Base-by-base conservation (phyloP, 2,113 vertebrate genomes). In the Polyodon spathula region DNA sequence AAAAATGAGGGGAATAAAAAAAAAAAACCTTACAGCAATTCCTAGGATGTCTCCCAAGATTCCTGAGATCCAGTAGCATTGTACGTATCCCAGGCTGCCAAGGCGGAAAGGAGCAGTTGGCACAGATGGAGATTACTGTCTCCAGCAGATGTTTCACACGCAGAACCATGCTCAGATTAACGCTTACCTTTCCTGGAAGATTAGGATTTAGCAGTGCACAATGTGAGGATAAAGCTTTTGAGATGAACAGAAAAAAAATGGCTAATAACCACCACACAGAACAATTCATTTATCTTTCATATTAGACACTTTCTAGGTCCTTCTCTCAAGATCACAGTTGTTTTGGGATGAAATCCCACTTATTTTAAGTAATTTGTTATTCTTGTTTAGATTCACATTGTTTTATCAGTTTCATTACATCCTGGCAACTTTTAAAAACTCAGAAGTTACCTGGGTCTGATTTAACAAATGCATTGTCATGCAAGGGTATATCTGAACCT, bases 131-230 rank as follows among this genome's bases (percentile, higher is more conserved):
- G 67, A 65, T 66, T 66, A 87, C 79, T 79, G 79, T 73, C 76
- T 75, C 82, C 84, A 85, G 77, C 89, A 87, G 81, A 82, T 90
- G 81, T 61, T 80, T 73, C 74, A 73, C 80, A 76, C 72, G 82
- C 80, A 71, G 62, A 54, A 43, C 44, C 14, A 69, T 56, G 68
- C 66, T 77, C 62, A 70, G 74, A 76, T 83, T 81, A 80, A 77
- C 72, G 65, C 66, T 63, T 63, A 68, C 70, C 72, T 69, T 73
- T 73, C 71, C 69, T 70, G 11, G 53, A 8, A 57, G 77, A 79
- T 76, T 80, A 80, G 76, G 78, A 80, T 83, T 79, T 76, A 42
- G 37, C 54, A 54, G 66, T 70, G 65, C 62, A 73, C 74, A 77
- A 72, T 76, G 75, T 40, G 61, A 56, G 58, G 68, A 52, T 65